A percentile compares a stretch with the other conserved stretches of the same genome.
Conservation (phyloP, 2,113 vertebrate species). For the Carollia perspicillata region DNA sequence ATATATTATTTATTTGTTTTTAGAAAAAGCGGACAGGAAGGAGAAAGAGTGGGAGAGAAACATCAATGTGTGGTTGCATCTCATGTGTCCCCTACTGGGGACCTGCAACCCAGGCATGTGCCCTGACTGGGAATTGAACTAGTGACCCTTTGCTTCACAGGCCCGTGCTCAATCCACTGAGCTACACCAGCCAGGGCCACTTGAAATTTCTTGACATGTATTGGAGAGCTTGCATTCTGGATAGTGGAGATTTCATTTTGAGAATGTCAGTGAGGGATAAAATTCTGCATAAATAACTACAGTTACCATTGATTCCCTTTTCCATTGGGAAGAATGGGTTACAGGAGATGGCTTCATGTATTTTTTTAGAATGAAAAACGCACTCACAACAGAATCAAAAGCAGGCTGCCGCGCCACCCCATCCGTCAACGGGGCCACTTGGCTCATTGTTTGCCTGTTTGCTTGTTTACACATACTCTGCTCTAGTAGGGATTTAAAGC, state of each 20-base stretch:
- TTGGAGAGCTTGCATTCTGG: neutral
- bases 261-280: slow-evolving; percentile 48
- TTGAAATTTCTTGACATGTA: slow-evolving; percentile 31
- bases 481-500: neutral
- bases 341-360: neutral
- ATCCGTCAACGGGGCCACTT: neutral
- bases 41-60: too few relatives aligned
- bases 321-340: slow-evolving; percentile 24
- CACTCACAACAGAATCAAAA: neutral
- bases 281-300: slow-evolving; percentile 62
- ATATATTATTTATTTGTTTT: too few relatives aligned
- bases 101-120: too few relatives aligned
- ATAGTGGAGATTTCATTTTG: slow-evolving; percentile 49
- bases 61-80: too few relatives aligned
- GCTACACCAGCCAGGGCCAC: too few relatives aligned
- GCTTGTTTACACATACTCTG: neutral
- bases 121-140: too few relatives aligned
- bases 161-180: too few relatives aligned
- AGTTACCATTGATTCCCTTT: slow-evolving; percentile 52
- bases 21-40: too few relatives aligned
- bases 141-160: too few relatives aligned
- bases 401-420: neutral
- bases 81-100: too few relatives aligned
- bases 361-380: slow-evolving; percentile 37
- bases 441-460: neutral